phyloP scores from a whole-genome alignment of 2,797 vertebrate species.

The Sebastiscus tertius region DNA sequence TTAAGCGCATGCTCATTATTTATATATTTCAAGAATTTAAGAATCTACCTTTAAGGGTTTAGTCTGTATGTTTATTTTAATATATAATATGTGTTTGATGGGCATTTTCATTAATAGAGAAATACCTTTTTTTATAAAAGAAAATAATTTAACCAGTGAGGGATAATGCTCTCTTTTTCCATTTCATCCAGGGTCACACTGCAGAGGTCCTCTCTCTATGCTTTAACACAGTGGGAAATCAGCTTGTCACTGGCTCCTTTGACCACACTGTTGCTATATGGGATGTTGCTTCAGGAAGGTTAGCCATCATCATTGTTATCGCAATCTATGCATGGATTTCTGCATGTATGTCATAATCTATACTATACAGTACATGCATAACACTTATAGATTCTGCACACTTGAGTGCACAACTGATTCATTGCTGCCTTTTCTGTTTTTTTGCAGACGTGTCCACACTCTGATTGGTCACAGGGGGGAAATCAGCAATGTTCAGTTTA shows the following conservation, averaged over 20 bases:
- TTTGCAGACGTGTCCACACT: constrained; percentile 84
- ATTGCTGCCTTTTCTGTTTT: constrained; percentile 10
- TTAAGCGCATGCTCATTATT: not conserved
- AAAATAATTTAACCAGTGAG: not conserved
- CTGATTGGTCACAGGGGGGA: constrained; percentile 90
- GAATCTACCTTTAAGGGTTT: not conserved
- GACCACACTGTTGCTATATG: constrained; percentile 92
- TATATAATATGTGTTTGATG: not conserved
- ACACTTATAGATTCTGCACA: not conserved
- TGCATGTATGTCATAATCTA: constrained; percentile 5
- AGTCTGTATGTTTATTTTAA: not conserved
- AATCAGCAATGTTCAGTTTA: constrained; percentile 93
- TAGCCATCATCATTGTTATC: constrained; percentile 34
- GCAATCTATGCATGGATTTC: not conserved
- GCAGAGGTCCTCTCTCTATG: constrained; percentile 92
- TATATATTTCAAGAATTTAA: constrained; percentile 6
- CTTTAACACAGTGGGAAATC: constrained; percentile 90
- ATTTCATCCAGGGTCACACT: constrained; percentile 87
- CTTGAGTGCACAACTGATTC: not conserved
- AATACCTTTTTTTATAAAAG: not conserved
- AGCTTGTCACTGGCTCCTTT: constrained; percentile 93
- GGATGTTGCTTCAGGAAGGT: constrained; percentile 92
- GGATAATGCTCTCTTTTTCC: constrained; percentile 22
- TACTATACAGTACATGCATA: not conserved
- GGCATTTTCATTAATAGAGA: not conserved